These are phyloP conservation scores for Drosophila subpulchrella DNA, from an alignment of 1,140 invertebrate species.

Conservation along the genomic window DNA sequence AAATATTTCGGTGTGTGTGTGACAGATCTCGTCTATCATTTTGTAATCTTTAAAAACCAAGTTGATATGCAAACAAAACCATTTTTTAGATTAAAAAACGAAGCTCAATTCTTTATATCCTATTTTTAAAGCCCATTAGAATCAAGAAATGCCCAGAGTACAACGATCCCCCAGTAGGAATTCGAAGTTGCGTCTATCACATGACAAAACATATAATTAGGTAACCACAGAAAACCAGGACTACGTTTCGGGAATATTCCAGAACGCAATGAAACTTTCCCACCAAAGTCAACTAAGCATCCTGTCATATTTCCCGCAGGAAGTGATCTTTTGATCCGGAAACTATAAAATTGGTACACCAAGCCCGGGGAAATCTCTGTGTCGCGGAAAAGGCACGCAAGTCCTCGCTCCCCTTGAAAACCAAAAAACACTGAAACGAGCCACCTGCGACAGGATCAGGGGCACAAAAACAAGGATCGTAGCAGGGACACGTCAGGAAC, in stretches of 20 bases:
- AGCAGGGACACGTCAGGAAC: background rate
- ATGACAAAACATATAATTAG: constrained; percentile 46
- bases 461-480: constrained; percentile 14
- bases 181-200: background rate
- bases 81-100: too few relatives aligned
- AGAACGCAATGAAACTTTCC: constrained; percentile 50
- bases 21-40: background rate
- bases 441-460: constrained; percentile 65
- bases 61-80: too few relatives aligned
- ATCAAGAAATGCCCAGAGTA: background rate
- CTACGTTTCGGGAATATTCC: background rate
- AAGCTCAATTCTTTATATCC: background rate
- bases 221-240: constrained; percentile 27
- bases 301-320: constrained; percentile 75
- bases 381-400: constrained; percentile 58
- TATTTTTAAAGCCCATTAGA: background rate
- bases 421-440: constrained; percentile 41
- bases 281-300: constrained; percentile 65
- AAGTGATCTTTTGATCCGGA: constrained; percentile 84
- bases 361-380: constrained; percentile 60
- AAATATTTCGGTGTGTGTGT: constrained; percentile 4
- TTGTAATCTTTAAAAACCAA: too few relatives aligned
- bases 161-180: too few relatives aligned
- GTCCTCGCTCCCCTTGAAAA: constrained; percentile 7
- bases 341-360: constrained; percentile 74